phyloP scores from a whole-genome alignment of 2,888 invertebrate genomes.

The Hyposoter dolosus region DNA sequence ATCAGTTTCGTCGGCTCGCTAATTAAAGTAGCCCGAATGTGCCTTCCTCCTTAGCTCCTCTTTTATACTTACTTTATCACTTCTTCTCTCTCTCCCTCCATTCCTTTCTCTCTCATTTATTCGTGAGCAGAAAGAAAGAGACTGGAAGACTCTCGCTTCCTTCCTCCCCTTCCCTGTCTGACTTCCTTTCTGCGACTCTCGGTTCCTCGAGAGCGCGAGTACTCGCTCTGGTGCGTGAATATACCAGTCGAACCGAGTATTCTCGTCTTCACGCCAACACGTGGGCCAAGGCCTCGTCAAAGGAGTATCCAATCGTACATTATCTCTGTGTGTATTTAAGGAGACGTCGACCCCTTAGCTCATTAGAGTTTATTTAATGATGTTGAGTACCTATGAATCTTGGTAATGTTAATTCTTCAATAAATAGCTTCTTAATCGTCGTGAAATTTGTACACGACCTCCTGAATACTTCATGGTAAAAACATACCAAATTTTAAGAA shows the following conservation, averaged over 20 bases:
- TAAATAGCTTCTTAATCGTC: too few relatives aligned
- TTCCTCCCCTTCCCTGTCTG: conserved; percentile 3
- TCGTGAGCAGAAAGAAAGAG: too few relatives aligned
- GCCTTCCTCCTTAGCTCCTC: conserved; percentile 35
- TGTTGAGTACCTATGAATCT: too few relatives aligned
- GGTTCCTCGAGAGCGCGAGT: conserved; percentile 24
- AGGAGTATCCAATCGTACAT: conserved; percentile 45
- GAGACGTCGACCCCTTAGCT: neutral
- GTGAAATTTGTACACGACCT: too few relatives aligned
- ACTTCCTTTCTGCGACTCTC: conserved; percentile 7
- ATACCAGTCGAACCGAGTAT: conserved; percentile 4
- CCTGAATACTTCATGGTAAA: too few relatives aligned
- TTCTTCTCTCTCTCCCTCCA: conserved; percentile 22
- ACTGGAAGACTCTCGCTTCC: neutral
- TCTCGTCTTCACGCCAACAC: conserved; percentile 4
- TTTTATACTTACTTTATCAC: conserved; percentile 35
- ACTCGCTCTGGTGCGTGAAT: conserved; percentile 32
- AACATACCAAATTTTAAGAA: too few relatives aligned
- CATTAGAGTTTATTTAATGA: conserved; percentile 38
- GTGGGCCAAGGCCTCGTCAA: conserved; percentile 30
- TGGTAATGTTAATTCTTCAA: too few relatives aligned
- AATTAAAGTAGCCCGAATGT: conserved; percentile 74
- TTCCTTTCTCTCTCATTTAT: conserved; percentile 2
- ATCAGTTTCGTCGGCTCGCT: conserved; percentile 70
- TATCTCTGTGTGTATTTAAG: conserved; percentile 8